Conservation (phyloP, 2,113 vertebrate species). For the Sphaerodactylus townsendi region DNA sequence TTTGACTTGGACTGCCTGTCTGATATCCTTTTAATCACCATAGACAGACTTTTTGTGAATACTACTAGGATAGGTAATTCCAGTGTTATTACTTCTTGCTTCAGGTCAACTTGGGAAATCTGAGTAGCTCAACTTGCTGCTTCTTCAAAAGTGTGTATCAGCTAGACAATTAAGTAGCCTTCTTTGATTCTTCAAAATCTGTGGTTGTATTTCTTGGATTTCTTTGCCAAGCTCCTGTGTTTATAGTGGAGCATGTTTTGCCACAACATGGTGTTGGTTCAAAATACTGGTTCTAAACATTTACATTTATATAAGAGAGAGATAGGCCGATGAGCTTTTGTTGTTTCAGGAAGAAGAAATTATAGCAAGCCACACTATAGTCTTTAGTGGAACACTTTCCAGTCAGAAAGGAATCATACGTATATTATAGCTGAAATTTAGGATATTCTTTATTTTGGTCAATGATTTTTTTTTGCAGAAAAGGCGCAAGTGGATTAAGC, state of each 20-base stretch:
- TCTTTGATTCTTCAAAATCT: slow-evolving; percentile 17
- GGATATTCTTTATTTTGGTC: background rate
- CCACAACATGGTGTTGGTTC: background rate
- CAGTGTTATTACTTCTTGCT: slow-evolving; percentile 20
- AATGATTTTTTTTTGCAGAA: background rate
- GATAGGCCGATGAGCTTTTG: background rate
- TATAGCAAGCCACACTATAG: background rate
- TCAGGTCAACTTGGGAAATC: slow-evolving; percentile 15
- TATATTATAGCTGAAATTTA: background rate
- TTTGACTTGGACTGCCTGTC: too few relatives aligned
- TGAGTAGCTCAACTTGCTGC: background rate
- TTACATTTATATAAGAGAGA: too few relatives aligned
- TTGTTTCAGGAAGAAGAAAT: background rate
- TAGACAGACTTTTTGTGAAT: slow-evolving; percentile 1
- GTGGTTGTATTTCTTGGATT: slow-evolving; percentile 1
- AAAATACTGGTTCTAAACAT: background rate
- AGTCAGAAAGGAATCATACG: background rate
- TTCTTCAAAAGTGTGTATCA: background rate
- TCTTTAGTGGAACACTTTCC: background rate
- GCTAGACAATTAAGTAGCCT: background rate
- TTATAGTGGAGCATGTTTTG: background rate
- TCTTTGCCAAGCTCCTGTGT: background rate
- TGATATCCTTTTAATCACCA: slow-evolving; percentile 29
- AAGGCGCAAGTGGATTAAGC: background rate
- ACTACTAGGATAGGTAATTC: slow-evolving; percentile 15